Conservation (phyloP, 2,888 invertebrate species). For the Pheosia tremula region DNA sequence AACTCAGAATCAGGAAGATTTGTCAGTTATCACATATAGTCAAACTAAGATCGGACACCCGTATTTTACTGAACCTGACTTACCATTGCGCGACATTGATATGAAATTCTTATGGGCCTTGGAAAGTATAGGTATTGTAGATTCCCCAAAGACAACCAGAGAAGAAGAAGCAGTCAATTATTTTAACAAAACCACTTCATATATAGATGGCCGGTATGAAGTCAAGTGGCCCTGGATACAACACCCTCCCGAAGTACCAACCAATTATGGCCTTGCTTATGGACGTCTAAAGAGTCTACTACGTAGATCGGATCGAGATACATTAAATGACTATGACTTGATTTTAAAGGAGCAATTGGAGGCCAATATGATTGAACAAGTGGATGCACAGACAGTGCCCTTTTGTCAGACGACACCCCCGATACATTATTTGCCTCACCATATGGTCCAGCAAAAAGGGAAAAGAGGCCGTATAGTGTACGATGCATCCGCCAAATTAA, state of each 20-base stretch:
- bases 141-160: neutral
- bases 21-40: neutral
- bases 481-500: slow-evolving; percentile 6
- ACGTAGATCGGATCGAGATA: neutral
- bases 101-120: neutral
- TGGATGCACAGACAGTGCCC: no score
- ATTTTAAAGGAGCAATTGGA: neutral
- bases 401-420: no score
- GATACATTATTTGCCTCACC: slow-evolving; percentile 5
- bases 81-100: neutral
- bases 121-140: neutral
- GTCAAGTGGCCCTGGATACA: slow-evolving; percentile 12
- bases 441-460: neutral
- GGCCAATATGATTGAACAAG: neutral
- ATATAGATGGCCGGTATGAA: neutral
- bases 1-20: no score
- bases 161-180: slow-evolving; percentile 7
- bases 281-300: slow-evolving; percentile 5
- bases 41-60: neutral
- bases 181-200: slow-evolving; percentile 4
- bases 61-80: neutral
- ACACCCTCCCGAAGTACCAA: slow-evolving; percentile 4
- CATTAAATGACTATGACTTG: neutral
- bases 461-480: slow-evolving; percentile 3
- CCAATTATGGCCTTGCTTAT: slow-evolving; percentile 7